phyloP scores from a whole-genome alignment of 1,140 invertebrate species.

The Brachystomella parvula region DNA sequence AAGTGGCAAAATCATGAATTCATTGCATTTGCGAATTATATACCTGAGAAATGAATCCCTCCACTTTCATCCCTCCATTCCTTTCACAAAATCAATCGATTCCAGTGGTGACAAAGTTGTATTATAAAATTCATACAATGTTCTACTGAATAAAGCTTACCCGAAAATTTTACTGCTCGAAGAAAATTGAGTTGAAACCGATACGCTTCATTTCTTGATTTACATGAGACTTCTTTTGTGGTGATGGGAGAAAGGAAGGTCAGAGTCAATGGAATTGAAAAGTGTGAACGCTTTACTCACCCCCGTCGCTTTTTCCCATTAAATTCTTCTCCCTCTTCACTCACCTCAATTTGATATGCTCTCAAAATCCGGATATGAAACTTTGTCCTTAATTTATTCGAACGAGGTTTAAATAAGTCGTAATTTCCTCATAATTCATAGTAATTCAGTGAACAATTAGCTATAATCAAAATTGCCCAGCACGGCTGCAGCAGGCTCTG shows the following conservation, averaged over 20 bases:
- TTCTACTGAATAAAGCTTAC: not conserved
- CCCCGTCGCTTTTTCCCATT: not conserved
- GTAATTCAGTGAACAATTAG: too few relatives aligned
- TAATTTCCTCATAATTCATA: too few relatives aligned
- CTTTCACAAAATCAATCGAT: not conserved
- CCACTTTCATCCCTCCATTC: not conserved
- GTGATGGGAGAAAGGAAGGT: too few relatives aligned
- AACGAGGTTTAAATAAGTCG: not conserved
- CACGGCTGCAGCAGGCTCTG: too few relatives aligned
- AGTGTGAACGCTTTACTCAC: not conserved
- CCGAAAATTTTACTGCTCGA: not conserved
- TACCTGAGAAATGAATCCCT: not conserved
- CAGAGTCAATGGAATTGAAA: not conserved
- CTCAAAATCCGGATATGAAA: not conserved
- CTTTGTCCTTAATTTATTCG: not conserved
- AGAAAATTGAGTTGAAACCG: not conserved
- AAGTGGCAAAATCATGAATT: too few relatives aligned
- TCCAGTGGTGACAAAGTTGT: not conserved
- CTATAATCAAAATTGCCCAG: too few relatives aligned
- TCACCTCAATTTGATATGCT: not conserved
- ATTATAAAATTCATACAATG: not conserved
- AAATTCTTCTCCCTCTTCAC: not conserved
- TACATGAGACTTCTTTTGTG: too few relatives aligned
- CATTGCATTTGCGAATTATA: too few relatives aligned
- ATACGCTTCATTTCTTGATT: not conserved